Evolutionary conservation across 2,797 vertebrate species (phyloP), one percentile per base, ranked within the genome.

Genomic region (Acipenser ruthenus): DNA sequence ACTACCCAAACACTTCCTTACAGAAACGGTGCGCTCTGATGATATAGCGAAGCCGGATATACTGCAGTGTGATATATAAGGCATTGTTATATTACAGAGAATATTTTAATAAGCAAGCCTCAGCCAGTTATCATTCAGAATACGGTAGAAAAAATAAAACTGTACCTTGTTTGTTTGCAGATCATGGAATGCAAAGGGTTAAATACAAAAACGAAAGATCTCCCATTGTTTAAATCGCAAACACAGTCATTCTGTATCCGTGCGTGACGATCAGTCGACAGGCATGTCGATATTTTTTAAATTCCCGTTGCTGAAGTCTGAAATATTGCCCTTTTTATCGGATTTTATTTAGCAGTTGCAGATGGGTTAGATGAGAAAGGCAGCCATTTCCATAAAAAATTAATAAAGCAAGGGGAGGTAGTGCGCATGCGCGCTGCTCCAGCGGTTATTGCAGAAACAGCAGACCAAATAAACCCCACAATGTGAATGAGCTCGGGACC

Each of bases 361-460:
- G 75, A 77, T 77, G 73, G 82, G 79, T 86, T 83, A 83, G 80
- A 82, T 73, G 65, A 84, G 82, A 86, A 87, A 84, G 82, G 84
- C 86, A 87, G 87, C 87, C 87, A 89, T 89, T 87, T 78, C 82
- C 86, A 88, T 89, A 85, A 88, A 89, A 88, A 82, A 87, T 88
- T 88, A 86, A 89, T 86, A 87, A 84, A 76, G 74, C 73, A 79
- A 71, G 77, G 67, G 66, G 67, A 74, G 65, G 23, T 63, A 73
- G 75, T 76, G 87, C 56, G 88, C 89, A 88, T 85, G 89, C 88
- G 88, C 87, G 77, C 7, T 76, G 49, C 63, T 4, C 15, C 66
- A 10, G 50, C 60, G 71, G 75, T 77, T 80, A 70, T 79, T 73
- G 65, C 58, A 58, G 69, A 11, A 68, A 65, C 70, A 67, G 60